A percentile compares a stretch with the other conserved stretches of the same genome.
Evolutionary conservation across 2,113 vertebrate species (phyloP).

Genomic region (Telmatochromis sp.): DNA sequence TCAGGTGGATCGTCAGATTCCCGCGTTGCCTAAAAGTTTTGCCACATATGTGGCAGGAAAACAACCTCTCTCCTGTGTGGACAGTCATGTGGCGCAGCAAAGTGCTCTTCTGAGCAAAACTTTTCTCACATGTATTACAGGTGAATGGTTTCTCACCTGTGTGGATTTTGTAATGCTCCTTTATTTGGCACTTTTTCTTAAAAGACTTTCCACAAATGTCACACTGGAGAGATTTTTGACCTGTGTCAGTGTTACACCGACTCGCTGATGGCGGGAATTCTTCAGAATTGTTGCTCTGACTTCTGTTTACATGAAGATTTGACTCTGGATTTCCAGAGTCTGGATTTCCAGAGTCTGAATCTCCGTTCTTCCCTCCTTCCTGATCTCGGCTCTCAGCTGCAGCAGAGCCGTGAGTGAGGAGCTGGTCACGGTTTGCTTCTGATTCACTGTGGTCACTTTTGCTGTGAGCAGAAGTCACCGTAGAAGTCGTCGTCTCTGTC

Average conservation of each 20-base stretch:
- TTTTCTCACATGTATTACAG: neutral
- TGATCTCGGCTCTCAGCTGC: neutral
- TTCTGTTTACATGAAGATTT: neutral
- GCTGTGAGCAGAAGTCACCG: neutral
- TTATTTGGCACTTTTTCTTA: neutral
- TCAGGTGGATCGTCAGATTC: neutral
- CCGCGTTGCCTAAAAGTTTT: neutral
- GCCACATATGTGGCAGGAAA: neutral
- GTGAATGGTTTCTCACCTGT: neutral
- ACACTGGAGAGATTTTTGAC: neutral
- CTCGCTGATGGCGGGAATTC: neutral
- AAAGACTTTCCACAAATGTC: neutral
- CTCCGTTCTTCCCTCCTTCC: rapidly evolving
- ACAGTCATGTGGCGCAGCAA: neutral
- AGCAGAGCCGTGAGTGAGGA: neutral
- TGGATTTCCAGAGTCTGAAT: neutral
- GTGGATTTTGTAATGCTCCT: neutral
- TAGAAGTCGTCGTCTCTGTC: neutral
- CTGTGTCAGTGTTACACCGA: rapidly evolving
- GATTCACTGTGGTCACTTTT: neutral
- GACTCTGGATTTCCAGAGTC: neutral
- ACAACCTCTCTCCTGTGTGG: neutral
- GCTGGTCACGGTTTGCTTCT: neutral
- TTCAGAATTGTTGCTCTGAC: neutral
- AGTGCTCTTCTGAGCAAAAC: neutral